A percentile compares a stretch with the other conserved stretches of the same genome.
phyloP scores from a whole-genome alignment of 2,113 vertebrate species.

The Catharus minimus region DNA sequence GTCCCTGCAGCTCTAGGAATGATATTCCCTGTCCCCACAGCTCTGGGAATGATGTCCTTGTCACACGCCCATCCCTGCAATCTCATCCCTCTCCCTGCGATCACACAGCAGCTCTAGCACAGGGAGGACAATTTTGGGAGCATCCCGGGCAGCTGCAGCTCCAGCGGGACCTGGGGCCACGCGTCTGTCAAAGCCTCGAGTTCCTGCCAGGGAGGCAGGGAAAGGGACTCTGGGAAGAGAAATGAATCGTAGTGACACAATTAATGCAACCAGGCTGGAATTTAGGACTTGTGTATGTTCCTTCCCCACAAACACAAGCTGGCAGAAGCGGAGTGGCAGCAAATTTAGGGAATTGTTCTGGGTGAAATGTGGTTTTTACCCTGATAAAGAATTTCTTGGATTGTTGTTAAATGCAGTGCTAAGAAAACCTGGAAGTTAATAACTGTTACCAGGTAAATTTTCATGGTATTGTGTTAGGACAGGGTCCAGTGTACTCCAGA shows the following conservation, averaged over 20 bases:
- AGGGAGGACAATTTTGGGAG: neutral
- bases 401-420: neutral
- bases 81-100: rapidly evolving
- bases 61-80: no score
- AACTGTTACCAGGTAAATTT: rapidly evolving
- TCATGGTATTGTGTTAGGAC: rapidly evolving
- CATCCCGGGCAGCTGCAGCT: neutral
- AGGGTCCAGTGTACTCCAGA: neutral
- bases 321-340: neutral
- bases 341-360: rapidly evolving
- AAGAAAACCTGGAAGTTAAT: neutral
- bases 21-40: neutral
- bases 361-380: rapidly evolving
- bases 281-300: rapidly evolving
- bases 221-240: neutral
- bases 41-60: rapidly evolving
- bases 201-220: neutral
- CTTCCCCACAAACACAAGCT: rapidly evolving
- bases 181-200: neutral
- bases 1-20: no score
- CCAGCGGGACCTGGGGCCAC: neutral
- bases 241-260: rapidly evolving
- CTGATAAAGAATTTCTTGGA: rapidly evolving
- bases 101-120: neutral
- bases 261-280: neutral